phyloP scores from a whole-genome alignment of 2,797 vertebrate species.

The Spondyliosoma cantharus region DNA sequence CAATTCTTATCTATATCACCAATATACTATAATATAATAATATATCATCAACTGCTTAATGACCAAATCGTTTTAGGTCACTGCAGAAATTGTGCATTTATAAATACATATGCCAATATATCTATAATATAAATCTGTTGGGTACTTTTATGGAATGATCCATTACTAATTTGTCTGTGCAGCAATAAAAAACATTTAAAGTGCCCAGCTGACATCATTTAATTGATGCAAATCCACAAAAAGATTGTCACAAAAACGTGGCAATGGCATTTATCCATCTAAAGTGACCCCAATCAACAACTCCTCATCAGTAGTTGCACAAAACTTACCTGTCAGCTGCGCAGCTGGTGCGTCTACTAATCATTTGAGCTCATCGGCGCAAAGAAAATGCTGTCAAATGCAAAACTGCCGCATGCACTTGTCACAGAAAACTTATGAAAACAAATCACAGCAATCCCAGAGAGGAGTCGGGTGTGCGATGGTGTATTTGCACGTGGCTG shows the following conservation, averaged over 20 bases:
- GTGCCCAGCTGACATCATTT: too few relatives aligned
- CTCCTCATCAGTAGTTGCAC: not conserved
- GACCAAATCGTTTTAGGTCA: too few relatives aligned
- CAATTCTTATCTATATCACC: too few relatives aligned
- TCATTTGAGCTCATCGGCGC: not conserved
- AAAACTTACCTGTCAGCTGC: not conserved
- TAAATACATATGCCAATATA: too few relatives aligned
- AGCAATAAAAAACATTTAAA: not conserved
- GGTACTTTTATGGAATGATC: not conserved
- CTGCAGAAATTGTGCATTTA: too few relatives aligned
- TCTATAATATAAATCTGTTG: not conserved
- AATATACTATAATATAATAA: too few relatives aligned
- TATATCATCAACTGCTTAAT: too few relatives aligned
- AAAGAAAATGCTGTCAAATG: not conserved
- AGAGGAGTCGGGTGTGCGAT: not conserved
- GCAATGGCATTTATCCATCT: not conserved
- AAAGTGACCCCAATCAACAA: not conserved
- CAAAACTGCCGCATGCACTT: too few relatives aligned
- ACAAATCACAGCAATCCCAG: too few relatives aligned
- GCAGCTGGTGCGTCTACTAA: too few relatives aligned
- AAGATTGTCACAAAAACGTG: not conserved
- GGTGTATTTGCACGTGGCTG: not conserved
- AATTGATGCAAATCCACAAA: too few relatives aligned
- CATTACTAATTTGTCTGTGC: not conserved
- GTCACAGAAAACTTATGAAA: too few relatives aligned